Evolutionary conservation across 2,113 vertebrate species (phyloP), one percentile per base, ranked within the genome.

Genomic region (Macrotus californicus): DNA sequence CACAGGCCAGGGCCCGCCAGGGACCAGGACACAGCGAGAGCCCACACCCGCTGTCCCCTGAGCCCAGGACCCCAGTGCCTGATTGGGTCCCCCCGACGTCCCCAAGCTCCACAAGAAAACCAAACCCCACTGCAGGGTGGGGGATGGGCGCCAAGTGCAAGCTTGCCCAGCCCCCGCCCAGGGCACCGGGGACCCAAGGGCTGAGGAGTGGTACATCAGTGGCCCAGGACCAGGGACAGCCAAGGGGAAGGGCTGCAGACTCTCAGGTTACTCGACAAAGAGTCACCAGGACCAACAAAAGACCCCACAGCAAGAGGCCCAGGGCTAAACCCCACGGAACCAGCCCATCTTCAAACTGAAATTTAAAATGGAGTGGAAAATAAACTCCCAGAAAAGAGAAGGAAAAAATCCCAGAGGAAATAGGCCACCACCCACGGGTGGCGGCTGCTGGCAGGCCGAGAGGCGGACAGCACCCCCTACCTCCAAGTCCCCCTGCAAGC

Each of bases 401-500:
- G 41, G 5, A 31, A 15, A 39, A 26, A 10, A 24, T 0, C 2
- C 16, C 1, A 0, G n/a, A 22, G 7, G 0, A 12, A 2, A 26
- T 7, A 0, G 0, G 10, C 81, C 26, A 8, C 7, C 0, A 4
- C 0, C 0, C 1, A 0, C 18, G 10, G 3, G 10, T 0, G 6
- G 64, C 64, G 34, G 70, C 61, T 7, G 10, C 36, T 0, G 18
- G 7, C 34, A 1, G 31, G 26, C 56, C 8, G 2, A 31, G 7
- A 8, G 73, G 73, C 3, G 10, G 73, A 18, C 15, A 13, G 41
- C 43, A 75, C 43, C 29, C 34, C 39, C 4, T 15, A 43, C 43
- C 29, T 43, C 43, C 8, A 21, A 10, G 19, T 7, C 56, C 67
- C n/a, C 2, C 11, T 12, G n/a, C 1, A 0, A 6, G 46, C 66